A percentile compares a stretch with the other conserved stretches of the same genome.
These are phyloP conservation scores for Piprites chloris DNA, from an alignment of 2,113 vertebrate genomes.

Conservation along the genomic window DNA sequence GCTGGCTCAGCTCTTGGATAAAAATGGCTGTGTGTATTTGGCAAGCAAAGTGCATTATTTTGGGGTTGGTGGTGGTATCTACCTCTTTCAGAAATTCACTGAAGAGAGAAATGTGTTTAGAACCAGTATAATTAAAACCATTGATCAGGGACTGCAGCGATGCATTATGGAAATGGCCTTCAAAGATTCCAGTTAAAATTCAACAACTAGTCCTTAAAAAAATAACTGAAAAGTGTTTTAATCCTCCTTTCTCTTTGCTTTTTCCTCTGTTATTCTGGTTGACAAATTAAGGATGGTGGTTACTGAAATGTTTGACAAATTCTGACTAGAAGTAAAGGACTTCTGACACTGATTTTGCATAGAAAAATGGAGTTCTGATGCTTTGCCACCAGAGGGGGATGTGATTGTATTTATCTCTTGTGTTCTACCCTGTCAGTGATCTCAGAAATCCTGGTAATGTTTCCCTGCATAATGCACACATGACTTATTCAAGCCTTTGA, in stretches of 20 bases:
- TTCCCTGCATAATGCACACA: neutral
- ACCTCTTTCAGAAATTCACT: conserved; percentile 85
- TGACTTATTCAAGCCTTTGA: neutral
- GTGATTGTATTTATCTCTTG: neutral
- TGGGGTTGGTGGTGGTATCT: conserved; percentile 89
- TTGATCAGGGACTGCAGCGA: conserved; percentile 85
- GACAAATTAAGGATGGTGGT: neutral
- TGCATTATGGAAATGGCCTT: conserved; percentile 83
- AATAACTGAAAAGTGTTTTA: neutral
- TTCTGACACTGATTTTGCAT: neutral
- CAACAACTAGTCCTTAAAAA: neutral
- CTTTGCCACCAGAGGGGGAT: conserved; percentile 30
- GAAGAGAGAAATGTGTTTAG: conserved; percentile 79
- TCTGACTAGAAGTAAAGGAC: neutral
- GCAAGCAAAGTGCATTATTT: conserved; percentile 95
- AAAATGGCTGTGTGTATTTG: conserved; percentile 80
- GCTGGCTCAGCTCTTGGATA: conserved; percentile 76
- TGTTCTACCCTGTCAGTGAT: neutral
- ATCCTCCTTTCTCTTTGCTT: neutral
- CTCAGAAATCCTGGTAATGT: fast-evolving
- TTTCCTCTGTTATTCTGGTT: neutral
- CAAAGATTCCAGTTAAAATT: conserved; percentile 61
- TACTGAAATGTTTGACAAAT: neutral
- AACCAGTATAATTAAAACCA: conserved; percentile 72
- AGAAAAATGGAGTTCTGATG: neutral